Base-by-base conservation (phyloP, 2,113 vertebrate species). In the Bufo gargarizans region DNA sequence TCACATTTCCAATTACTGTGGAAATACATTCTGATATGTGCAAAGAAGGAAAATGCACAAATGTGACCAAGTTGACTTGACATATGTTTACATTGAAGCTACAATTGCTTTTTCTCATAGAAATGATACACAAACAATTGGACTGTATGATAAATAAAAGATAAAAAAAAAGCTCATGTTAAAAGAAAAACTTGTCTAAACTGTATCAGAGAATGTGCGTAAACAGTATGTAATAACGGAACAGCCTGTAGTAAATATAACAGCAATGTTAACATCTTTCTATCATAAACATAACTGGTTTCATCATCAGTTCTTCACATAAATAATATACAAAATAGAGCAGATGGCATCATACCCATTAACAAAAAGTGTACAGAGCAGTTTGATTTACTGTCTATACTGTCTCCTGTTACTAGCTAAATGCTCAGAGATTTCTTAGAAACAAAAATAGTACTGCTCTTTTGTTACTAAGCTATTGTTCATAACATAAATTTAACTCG, bases 1-100 rank as follows among this genome's bases (percentile, higher is more conserved):
- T 78, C 76, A 78, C 76, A 78, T 50, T 55, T 53, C 58, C 77
- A 79, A 16, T 58, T 79, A 77, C 55, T 79, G 50, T n/a, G 22
- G 2, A 78, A 50, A 55, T 11, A 55, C n/a, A 72, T 55, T 55
- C 50, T 78, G 17, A n/a, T 55, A 78, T 78, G 20, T 55, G 50
- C 20, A 22, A 78, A 17, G 19, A 55, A 55, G 20, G 6, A 78
- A 78, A n/a, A 78, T 55, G 1, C 55, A 53, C 19, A 78, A 55
- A 13, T 78, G 56, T 55, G 50, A 55, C 4, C 11, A 12, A 55
- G 77, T 47, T 53, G 50, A 20, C 56, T 78, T 78, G 50, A 55
- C 45, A 78, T 53, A 78, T 78, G 50, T 78, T 78, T 78, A 78
- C n/a, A 72, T 79, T 9, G 8, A 50, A 16, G 43, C 4, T 72